Base-by-base conservation (phyloP, 2,888 invertebrate species). In the Cerceris rybyensis region DNA sequence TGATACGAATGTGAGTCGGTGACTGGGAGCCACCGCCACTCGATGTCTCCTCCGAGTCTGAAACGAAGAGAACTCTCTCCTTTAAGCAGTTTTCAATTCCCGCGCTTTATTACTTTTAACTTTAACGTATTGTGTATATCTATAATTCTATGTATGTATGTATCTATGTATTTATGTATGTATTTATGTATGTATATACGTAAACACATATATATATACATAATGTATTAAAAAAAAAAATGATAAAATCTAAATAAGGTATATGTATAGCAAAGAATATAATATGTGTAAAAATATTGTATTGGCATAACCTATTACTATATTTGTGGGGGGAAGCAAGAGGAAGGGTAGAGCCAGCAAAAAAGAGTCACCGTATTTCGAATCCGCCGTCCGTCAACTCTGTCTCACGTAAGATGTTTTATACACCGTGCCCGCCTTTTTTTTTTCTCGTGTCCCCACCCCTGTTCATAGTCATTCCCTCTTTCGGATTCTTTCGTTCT, bases 301-400 rank as follows among this genome's bases (percentile, higher is more conserved):
- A 86, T 83, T 80, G 76, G 76, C 83, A 78, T 85, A 84, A 85
- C 78, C 73, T 85, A 84, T 81, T 71, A 81, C 78, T 83, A 85
- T 82, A 81, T 87, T 91, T 90, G 91, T 91, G 91, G 91, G 92
- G 92, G 92, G 92, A 92, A 92, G 92, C 92, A 92, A 92, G 91
- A 92, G 92, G 92, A 92, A 92, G 92, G 92, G 92, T 92, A 92
- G 92, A 92, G 92, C 92, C 92, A 92, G 92, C 92, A 91, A 90
- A 90, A 91, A 88, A 88, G 88, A 90, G 87, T 90, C 85, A 82
- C 85, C 84, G 84, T 81, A 66, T 81, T 28, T 84, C 71, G 74
- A 85, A 85, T 79, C 84, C 79, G 60, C 84, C 76, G 84, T 84
- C 85, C 72, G 81, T 84, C 84, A 85, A 85, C 73, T 80, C 78